These are phyloP conservation scores for Drosophila fuyamai DNA, from an alignment of 1,140 invertebrate species.

Conservation along the genomic window DNA sequence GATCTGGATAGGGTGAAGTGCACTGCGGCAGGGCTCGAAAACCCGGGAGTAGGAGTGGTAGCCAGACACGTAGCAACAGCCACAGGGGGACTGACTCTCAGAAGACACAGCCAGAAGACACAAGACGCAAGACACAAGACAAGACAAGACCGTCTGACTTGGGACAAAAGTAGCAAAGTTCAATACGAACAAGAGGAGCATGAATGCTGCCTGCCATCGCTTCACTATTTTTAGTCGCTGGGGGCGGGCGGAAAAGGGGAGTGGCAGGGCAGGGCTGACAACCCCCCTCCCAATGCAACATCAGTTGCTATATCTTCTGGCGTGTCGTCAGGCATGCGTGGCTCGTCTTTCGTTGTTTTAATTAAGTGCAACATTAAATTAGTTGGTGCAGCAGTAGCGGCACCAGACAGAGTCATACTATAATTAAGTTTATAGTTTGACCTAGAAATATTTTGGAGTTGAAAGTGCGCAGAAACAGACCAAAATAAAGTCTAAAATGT, in stretches of 20 bases:
- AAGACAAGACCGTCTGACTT: constrained; percentile 25
- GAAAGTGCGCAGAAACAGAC: constrained; percentile 42
- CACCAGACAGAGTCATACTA: constrained; percentile 53
- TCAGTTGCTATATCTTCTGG: constrained; percentile 34
- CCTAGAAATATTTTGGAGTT: constrained; percentile 78
- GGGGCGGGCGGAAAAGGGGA: constrained; percentile 4
- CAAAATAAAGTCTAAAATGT: constrained; percentile 17
- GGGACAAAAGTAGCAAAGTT: constrained; percentile 78
- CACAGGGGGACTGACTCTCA: constrained; percentile 39
- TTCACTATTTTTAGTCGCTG: constrained; percentile 71
- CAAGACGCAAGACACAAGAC: constrained; percentile 45
- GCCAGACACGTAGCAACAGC: constrained; percentile 66
- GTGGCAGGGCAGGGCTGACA: constrained; percentile 14
- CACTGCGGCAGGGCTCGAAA: constrained; percentile 20
- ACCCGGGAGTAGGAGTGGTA: constrained; percentile 59
- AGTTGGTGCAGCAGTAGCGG: constrained; percentile 52
- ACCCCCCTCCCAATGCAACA: constrained; percentile 44
- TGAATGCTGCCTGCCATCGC: constrained; percentile 50
- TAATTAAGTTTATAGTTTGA: constrained; percentile 77
- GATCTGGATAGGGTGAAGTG: constrained; percentile 73
- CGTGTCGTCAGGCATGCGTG: constrained; percentile 62
- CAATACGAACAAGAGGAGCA: constrained; percentile 62
- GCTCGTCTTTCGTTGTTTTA: constrained; percentile 64
- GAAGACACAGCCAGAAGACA: constrained; percentile 48
- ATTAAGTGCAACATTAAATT: constrained; percentile 83